Evolutionary conservation across 1,140 invertebrate species (phyloP).

Genomic region (Eumaeus atala): DNA sequence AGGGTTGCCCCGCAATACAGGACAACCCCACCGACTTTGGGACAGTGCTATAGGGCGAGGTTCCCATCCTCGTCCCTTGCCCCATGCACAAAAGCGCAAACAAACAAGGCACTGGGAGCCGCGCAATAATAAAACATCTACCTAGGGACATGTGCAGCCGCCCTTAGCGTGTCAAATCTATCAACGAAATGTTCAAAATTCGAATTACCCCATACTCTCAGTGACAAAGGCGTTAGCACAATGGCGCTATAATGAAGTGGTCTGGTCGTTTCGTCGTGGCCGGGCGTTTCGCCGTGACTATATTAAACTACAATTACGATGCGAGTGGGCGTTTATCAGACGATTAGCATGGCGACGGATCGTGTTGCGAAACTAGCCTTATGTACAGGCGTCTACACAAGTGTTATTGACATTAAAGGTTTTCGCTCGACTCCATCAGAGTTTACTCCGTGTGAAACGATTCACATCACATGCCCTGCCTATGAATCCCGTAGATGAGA

Average conservation of each 20-base stretch:
- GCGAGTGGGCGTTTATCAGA: slow-evolving; percentile 53
- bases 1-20: too few species aligned
- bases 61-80: too few species aligned
- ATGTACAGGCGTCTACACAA: slow-evolving; percentile 16
- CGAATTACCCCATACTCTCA: not conserved
- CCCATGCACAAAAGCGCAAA: too few species aligned
- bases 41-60: too few species aligned
- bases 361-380: slow-evolving; percentile 38
- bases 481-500: too few species aligned
- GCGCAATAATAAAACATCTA: not conserved
- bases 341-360: slow-evolving; percentile 40
- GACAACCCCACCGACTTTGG: too few species aligned
- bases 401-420: too few species aligned
- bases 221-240: slow-evolving; percentile 24
- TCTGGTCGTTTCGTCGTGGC: slow-evolving; percentile 52
- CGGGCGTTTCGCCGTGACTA: slow-evolving; percentile 52
- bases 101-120: too few species aligned
- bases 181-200: too few species aligned
- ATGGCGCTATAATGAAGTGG: slow-evolving; percentile 55
- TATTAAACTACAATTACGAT: slow-evolving; percentile 61
- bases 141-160: not conserved
- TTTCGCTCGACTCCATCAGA: too few species aligned
- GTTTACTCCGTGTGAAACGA: too few species aligned
- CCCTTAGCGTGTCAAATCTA: slow-evolving; percentile 5
- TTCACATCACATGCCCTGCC: too few species aligned